phyloP scores from a whole-genome alignment of 1,140 invertebrate genomes.

The Zaprionus gabonicus region DNA sequence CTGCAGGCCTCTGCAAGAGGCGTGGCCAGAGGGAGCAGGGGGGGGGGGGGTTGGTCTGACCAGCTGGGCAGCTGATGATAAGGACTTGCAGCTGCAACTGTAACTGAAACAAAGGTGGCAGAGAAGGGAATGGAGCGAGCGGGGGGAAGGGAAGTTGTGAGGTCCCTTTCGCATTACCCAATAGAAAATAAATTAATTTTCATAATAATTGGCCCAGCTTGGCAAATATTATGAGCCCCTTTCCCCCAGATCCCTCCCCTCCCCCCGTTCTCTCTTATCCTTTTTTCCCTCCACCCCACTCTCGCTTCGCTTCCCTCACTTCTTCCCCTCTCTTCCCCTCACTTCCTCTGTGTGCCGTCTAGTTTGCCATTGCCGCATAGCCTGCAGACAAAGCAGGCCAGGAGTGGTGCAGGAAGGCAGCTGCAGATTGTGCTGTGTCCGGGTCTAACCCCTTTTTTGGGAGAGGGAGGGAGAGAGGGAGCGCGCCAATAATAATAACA shows the following conservation, averaged over 20 bases:
- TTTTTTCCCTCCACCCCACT: too few relatives aligned
- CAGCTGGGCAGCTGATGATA: slow-evolving; percentile 61
- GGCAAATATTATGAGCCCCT: slow-evolving; percentile 12
- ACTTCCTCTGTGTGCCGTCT: neutral
- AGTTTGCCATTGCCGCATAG: slow-evolving; percentile 62
- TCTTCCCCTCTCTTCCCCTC: too few relatives aligned
- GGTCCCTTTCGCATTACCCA: slow-evolving; percentile 51
- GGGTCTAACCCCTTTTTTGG: slow-evolving; percentile 43
- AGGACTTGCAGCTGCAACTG: slow-evolving; percentile 31
- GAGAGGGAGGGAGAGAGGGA: neutral
- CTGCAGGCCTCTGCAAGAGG: slow-evolving; percentile 27
- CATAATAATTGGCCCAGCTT: slow-evolving; percentile 69
- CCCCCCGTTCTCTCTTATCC: too few relatives aligned
- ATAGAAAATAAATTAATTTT: slow-evolving; percentile 81
- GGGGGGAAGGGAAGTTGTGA: neutral
- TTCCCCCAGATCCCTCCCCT: neutral
- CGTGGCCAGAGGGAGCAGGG: neutral
- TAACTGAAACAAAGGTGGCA: slow-evolving; percentile 16
- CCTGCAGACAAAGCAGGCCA: slow-evolving; percentile 13
- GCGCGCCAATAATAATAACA: slow-evolving; percentile 82
- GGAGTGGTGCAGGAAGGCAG: neutral
- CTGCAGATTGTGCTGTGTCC: neutral
- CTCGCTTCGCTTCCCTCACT: too few relatives aligned
- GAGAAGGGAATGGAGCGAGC: neutral
- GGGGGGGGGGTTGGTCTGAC: neutral